Evolutionary conservation across 2,113 vertebrate genomes (phyloP), one percentile per base, ranked within the genome.

Genomic region (Hippolais icterina): DNA sequence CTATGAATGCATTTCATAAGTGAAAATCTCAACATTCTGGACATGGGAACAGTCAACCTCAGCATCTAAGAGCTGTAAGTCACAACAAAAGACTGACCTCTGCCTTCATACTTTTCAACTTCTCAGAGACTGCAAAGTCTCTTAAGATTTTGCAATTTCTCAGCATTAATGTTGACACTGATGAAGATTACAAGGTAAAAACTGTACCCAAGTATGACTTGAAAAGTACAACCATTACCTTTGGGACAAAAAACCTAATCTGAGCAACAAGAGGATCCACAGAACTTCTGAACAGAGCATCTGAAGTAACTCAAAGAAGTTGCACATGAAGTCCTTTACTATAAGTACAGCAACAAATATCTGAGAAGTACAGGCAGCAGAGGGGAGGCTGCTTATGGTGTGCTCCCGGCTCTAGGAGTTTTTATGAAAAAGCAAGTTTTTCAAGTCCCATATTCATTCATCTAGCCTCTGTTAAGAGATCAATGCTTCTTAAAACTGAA

Each of bases 291-390:
- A 11, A n/a, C 6, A 46, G 15, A 49, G 22, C 7, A 19, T 46
- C 24, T 56, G 24, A 19, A 76, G 11, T 23, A 49, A 66, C 14
- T 35, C 6, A 12, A 50, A 72, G 11, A 23, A 50, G 28, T 1
- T 41, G 15, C 4, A 68, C 1, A 0, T 13, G 0, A 79, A 37
- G 15, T 39, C 35, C 39, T 44, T 79, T 41, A 52, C 21, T 31
- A 35, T 3, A 20, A 5, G 17, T n/a, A 42, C 5, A n/a, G 13
- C 5, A 4, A 15, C 23, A 68, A 10, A 61, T 13, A 66, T 4
- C 6, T 20, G 2, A 19, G 31, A 66, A 50, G 23, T 1, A 3
- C 3, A 2, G 11, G 27, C 2, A 29, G 28, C 14, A 69, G 3
- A 78, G 65, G 4, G 1, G 4, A 4, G 14, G 4, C 17, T 88